Percentiles rank a stretch among this genome's conserved stretches.
phyloP scores from a whole-genome alignment of 2,888 invertebrate species.

The Drosophila affinis region DNA sequence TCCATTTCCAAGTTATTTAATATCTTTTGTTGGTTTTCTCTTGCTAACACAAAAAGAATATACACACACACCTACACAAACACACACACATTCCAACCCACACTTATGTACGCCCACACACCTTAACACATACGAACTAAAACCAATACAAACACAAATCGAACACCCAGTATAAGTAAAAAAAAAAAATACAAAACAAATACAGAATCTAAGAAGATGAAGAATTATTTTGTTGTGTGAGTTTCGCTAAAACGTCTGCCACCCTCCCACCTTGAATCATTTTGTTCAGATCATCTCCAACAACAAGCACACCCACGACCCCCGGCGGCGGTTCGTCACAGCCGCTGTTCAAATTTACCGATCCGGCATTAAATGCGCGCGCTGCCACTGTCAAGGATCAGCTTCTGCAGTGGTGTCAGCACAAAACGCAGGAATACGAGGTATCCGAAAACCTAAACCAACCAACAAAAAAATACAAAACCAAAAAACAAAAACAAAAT shows the following conservation, averaged over 20 bases:
- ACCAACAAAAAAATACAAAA: slow-evolving; percentile 42
- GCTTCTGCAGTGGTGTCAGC: slow-evolving; percentile 98
- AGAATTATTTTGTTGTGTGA: slow-evolving; percentile 60
- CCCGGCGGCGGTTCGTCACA: slow-evolving; percentile 86
- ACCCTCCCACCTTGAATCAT: slow-evolving; percentile 77
- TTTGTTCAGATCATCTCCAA: slow-evolving; percentile 89
- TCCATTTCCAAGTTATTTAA: slow-evolving; percentile 11
- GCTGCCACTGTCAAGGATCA: slow-evolving; percentile 98
- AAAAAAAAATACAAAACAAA: slow-evolving; percentile 30
- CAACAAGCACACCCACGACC: slow-evolving; percentile 86
- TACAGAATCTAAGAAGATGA: slow-evolving; percentile 46
- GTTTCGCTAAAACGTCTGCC: slow-evolving; percentile 83
- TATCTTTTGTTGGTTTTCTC: slow-evolving; percentile 58
- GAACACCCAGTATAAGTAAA: slow-evolving; percentile 14
- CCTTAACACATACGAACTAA: slow-evolving; percentile 38
- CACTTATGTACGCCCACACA: slow-evolving; percentile 7
- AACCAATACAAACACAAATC: slow-evolving; percentile 29
- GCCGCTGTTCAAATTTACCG: slow-evolving; percentile 95
- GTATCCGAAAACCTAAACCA: slow-evolving; percentile 85
- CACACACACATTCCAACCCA: slow-evolving; percentile 23
- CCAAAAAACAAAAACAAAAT: slow-evolving; percentile 36
- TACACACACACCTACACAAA: slow-evolving; percentile 22
- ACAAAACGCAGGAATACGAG: slow-evolving; percentile 98
- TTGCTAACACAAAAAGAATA: slow-evolving; percentile 52
- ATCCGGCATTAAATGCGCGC: slow-evolving; percentile 94